A percentile compares a stretch with the other conserved stretches of the same genome.
phyloP scores from a whole-genome alignment of 2,888 invertebrate species.

The Nipponacmea schrenckii region DNA sequence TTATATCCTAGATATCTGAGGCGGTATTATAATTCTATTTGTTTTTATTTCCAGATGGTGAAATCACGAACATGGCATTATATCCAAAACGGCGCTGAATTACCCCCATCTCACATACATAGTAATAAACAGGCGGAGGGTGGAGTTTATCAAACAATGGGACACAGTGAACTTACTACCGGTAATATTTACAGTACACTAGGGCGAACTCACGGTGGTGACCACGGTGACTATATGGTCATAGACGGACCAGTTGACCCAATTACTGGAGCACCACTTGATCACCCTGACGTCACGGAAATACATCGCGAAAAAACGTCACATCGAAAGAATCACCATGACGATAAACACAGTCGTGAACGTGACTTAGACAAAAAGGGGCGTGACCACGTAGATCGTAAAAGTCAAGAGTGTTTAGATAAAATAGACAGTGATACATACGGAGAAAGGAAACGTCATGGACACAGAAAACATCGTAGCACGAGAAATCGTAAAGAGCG shows the following conservation, averaged over 20 bases:
- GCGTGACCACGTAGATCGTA: background rate
- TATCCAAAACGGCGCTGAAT: background rate
- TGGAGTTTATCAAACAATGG: background rate
- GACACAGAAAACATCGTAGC: background rate
- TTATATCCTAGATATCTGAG: no score
- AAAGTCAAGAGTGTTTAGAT: background rate
- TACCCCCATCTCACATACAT: background rate
- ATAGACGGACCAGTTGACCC: background rate
- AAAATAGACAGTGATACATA: background rate
- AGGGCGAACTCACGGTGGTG: background rate
- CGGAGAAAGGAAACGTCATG: background rate
- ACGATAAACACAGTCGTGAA: background rate
- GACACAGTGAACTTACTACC: background rate
- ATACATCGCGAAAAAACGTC: background rate
- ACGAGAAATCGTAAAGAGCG: background rate
- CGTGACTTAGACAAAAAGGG: background rate
- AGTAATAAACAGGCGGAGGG: background rate
- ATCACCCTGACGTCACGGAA: background rate
- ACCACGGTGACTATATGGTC: background rate
- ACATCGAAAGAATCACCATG: background rate
- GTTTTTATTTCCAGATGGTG: background rate
- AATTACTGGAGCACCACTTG: background rate
- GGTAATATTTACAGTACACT: background rate
- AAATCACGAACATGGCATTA: background rate
- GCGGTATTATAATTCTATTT: no score